Evolutionary conservation across 2,888 invertebrate species (phyloP).

Genomic region (Drosophila aldrichi): DNA sequence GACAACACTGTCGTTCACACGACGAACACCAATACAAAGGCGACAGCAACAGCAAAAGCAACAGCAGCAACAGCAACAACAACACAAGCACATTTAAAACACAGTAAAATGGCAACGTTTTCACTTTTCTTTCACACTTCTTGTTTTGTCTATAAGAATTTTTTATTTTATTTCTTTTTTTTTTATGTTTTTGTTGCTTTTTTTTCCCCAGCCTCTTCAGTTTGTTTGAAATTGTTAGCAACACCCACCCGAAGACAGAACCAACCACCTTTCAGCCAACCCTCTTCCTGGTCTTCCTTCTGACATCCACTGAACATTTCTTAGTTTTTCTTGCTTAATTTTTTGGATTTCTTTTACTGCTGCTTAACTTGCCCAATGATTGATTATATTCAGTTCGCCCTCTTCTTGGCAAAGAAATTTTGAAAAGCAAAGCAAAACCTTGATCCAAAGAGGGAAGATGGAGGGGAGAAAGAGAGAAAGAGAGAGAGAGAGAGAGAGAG

Average conservation of each 20-base stretch:
- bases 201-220: not conserved
- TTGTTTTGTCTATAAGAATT: conserved; percentile 25
- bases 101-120: conserved; percentile 54
- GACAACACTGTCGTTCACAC: not conserved
- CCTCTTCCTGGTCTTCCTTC: not conserved
- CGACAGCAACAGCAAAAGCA: not conserved
- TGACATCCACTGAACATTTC: not conserved
- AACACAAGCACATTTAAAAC: conserved; percentile 2
- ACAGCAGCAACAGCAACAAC: not conserved
- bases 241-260: not conserved
- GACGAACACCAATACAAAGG: not conserved
- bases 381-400: conserved; percentile 51
- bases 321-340: conserved; percentile 16
- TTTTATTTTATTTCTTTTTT: conserved; percentile 4
- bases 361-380: conserved; percentile 44
- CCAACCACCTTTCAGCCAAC: not conserved
- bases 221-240: conserved; percentile 13
- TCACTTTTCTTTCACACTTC: conserved; percentile 52
- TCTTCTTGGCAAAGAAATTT: not conserved
- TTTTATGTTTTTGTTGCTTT: conserved; percentile 10
- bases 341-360: conserved; percentile 21
- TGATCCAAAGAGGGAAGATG: too few relatives aligned
- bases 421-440: not conserved
- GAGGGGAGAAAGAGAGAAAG: too few relatives aligned
- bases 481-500: too few relatives aligned